A percentile compares a stretch with the other conserved stretches of the same genome.
Conservation (phyloP, 1,140 invertebrate genomes). For the Eumeta japonica region DNA sequence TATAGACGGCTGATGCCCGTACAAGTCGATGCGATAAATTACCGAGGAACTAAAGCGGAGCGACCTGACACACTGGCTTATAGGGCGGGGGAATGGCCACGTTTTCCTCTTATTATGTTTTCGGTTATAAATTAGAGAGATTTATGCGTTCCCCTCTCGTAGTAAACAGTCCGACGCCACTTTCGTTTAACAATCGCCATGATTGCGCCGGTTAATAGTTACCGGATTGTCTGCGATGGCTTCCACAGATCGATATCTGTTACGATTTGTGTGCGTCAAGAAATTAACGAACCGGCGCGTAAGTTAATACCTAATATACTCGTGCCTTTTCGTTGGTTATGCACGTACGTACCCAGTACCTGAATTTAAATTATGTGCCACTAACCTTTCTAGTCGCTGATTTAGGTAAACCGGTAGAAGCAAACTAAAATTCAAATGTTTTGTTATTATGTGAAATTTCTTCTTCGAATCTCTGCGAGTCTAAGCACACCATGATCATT, state of each 20-base stretch:
- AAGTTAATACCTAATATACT: no score
- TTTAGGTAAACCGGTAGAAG: no score
- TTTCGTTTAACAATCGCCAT: conserved; percentile 23
- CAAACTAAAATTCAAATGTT: no score
- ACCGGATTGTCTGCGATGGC: conserved; percentile 17
- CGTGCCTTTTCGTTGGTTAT: no score
- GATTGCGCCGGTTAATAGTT: conserved; percentile 11
- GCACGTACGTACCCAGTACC: no score
- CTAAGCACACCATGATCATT: no score
- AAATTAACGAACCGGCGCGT: no score
- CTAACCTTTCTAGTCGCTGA: no score
- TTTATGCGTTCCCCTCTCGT: conserved; percentile 26
- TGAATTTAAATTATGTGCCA: no score
- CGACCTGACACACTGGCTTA: conserved; percentile 28
- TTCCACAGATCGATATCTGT: conserved; percentile 22
- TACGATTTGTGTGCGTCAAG: no score
- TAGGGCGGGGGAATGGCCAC: conserved; percentile 31
- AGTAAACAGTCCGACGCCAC: conserved; percentile 22
- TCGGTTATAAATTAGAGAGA: conserved; percentile 49
- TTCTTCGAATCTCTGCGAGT: no score
- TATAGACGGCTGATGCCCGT: conserved; percentile 37
- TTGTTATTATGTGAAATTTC: no score
- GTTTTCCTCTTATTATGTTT: conserved; percentile 50
- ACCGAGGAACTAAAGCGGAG: conserved; percentile 20
- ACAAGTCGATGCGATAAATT: conserved; percentile 49